Percentiles rank a stretch among this genome's conserved stretches.
These are phyloP conservation scores for Xenopus petersii DNA, from an alignment of 2,797 vertebrate species.

Conservation along the genomic window DNA sequence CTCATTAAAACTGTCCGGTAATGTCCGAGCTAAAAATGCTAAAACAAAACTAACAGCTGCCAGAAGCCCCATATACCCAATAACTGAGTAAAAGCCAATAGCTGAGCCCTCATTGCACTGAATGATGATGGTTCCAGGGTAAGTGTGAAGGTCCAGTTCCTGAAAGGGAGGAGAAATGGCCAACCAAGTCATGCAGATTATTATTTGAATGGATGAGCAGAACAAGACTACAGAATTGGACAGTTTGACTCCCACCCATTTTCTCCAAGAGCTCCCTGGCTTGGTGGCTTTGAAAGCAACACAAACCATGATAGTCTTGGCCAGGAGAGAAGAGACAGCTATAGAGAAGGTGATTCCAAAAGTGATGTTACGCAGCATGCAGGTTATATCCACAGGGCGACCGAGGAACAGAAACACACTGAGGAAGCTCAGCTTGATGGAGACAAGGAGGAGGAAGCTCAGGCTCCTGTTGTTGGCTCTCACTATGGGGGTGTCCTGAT, in stretches of 20 bases:
- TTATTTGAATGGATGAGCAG: constrained; percentile 15
- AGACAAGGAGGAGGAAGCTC: neutral
- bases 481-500: neutral
- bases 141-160: neutral
- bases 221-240: constrained; percentile 2
- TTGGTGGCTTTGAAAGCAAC: constrained; percentile 26
- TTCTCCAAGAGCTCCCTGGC: neutral
- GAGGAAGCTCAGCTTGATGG: constrained; percentile 2
- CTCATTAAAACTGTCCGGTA: constrained; percentile 40
- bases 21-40: constrained; percentile 11
- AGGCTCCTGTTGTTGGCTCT: neutral
- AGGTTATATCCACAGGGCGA: constrained; percentile 6
- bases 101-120: constrained; percentile 1
- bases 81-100: neutral
- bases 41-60: constrained; percentile 2
- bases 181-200: constrained; percentile 7
- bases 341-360: constrained; percentile 27
- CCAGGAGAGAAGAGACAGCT: constrained; percentile 28
- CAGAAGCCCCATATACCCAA: constrained; percentile 17
- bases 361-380: neutral
- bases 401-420: constrained; percentile 8
- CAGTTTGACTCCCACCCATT: constrained; percentile 1
- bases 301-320: constrained; percentile 23
- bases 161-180: constrained; percentile 15
- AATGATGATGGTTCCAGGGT: neutral